A percentile compares a stretch with the other conserved stretches of the same genome.
These are phyloP conservation scores for Busseola fusca DNA, from an alignment of 2,888 invertebrate genomes.

Conservation along the genomic window DNA sequence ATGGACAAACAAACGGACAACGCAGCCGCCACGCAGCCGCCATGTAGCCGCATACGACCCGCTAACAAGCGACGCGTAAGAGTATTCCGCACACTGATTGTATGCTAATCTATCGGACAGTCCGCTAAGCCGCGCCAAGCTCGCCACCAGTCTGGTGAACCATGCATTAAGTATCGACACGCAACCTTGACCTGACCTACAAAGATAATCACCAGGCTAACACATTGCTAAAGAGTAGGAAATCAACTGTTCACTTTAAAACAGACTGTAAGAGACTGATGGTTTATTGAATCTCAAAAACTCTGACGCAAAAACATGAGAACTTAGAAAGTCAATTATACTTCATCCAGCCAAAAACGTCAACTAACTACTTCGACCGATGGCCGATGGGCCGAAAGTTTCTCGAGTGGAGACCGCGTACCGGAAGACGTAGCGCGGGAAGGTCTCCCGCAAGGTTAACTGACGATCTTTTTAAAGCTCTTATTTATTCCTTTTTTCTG, in stretches of 20 bases:
- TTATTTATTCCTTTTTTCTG: no score
- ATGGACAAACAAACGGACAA: constrained; percentile 41
- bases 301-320: background rate
- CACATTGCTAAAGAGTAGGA: background rate
- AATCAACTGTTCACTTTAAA: background rate
- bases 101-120: constrained; percentile 29
- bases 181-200: constrained; percentile 2
- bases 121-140: constrained; percentile 28
- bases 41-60: background rate
- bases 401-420: background rate
- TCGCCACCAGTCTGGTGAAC: constrained; percentile 12
- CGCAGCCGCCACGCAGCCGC: background rate
- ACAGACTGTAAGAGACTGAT: background rate
- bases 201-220: background rate
- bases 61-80: constrained; percentile 5
- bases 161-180: constrained; percentile 1
- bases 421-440: background rate
- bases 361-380: no score
- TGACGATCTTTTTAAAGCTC: no score
- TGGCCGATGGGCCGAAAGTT: background rate
- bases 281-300: background rate
- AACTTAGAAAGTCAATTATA: background rate
- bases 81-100: constrained; percentile 29
- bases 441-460: background rate
- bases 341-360: no score